These are phyloP conservation scores for Lepisosteus osseus DNA, from an alignment of 2,113 vertebrate genomes.

Conservation along the genomic window DNA sequence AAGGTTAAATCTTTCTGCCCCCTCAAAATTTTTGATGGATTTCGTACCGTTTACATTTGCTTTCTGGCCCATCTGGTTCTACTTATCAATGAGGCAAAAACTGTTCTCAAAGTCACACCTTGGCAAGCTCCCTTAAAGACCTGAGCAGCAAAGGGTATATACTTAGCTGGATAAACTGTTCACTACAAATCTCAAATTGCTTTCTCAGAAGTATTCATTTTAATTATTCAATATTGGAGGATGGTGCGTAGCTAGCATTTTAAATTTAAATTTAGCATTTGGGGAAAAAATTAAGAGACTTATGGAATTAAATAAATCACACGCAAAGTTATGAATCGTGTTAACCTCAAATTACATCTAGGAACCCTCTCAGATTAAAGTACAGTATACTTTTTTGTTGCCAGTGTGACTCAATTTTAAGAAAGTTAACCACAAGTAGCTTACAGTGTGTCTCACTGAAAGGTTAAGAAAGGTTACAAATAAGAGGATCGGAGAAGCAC, in stretches of 20 bases:
- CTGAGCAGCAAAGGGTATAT: too few relatives aligned
- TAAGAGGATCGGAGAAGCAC: too few relatives aligned
- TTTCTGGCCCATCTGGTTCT: conserved; percentile 12
- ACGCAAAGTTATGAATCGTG: not conserved
- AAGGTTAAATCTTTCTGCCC: not conserved
- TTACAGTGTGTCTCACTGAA: too few relatives aligned
- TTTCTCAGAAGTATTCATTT: not conserved
- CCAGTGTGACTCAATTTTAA: too few relatives aligned
- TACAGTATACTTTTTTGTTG: too few relatives aligned
- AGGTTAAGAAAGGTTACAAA: too few relatives aligned
- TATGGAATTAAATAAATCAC: too few relatives aligned
- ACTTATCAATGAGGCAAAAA: conserved; percentile 3
- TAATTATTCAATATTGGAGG: not conserved
- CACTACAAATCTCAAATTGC: not conserved
- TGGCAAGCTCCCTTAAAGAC: not conserved
- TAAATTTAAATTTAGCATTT: not conserved
- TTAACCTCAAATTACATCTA: not conserved
- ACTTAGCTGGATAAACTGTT: too few relatives aligned
- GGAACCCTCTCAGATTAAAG: too few relatives aligned
- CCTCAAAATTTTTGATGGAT: not conserved
- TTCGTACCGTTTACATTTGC: not conserved
- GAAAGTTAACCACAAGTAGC: too few relatives aligned
- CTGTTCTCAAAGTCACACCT: not conserved
- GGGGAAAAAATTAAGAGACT: not conserved
- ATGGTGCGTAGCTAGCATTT: not conserved